Percentiles rank a stretch among this genome's conserved stretches.
Evolutionary conservation across 2,113 vertebrate genomes (phyloP).

Genomic region (Cyrtonyx montezumae): DNA sequence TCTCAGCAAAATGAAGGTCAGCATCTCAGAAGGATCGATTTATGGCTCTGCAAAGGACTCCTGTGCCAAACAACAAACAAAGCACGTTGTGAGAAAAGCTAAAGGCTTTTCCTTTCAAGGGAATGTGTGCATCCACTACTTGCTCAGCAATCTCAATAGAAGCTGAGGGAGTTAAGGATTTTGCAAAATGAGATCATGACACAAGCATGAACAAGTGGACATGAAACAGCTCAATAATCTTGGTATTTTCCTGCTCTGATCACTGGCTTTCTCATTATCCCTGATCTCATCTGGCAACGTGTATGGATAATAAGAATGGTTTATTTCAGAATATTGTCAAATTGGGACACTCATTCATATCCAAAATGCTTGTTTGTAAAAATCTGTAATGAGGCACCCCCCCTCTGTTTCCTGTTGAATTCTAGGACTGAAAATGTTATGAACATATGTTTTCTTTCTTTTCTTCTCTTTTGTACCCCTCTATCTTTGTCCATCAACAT

Average conservation of each 20-base stretch:
- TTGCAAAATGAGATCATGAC: conserved; percentile 6
- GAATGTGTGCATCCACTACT: accelerated
- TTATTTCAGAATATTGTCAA: not conserved
- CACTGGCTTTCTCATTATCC: not conserved
- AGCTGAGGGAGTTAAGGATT: not conserved
- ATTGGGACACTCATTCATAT: not conserved
- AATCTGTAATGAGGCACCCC: not conserved
- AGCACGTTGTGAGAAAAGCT: not conserved
- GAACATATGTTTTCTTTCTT: not conserved
- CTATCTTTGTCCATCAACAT: not conserved
- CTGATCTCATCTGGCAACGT: not conserved
- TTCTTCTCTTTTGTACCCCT: not conserved
- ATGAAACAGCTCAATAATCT: not conserved
- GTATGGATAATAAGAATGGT: not conserved
- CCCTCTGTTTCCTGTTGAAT: not conserved
- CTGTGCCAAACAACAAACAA: not conserved
- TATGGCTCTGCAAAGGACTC: not conserved
- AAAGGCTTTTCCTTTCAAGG: not conserved
- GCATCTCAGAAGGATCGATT: not conserved
- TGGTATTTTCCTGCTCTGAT: not conserved
- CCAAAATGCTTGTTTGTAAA: not conserved
- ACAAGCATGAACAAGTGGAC: not conserved
- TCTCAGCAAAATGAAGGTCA: conserved; percentile 1
- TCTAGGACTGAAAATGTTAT: not conserved
- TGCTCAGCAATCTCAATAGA: not conserved